phyloP scores from a whole-genome alignment of 2,113 vertebrate genomes.

The Mohoua ochrocephala region DNA sequence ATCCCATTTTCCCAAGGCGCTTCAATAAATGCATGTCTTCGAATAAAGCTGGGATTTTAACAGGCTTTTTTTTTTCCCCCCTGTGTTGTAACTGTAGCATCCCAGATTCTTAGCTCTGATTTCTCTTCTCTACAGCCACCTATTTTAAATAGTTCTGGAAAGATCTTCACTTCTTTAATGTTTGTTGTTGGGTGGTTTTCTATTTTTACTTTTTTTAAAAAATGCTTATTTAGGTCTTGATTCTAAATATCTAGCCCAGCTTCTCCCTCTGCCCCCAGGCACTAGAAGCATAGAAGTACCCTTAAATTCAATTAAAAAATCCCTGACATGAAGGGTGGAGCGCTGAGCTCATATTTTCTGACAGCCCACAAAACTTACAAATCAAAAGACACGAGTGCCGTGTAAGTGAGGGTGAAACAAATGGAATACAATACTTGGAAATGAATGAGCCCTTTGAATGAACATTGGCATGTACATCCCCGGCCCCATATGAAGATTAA shows the following conservation, averaged over 20 bases:
- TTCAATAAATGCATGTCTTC: conserved; percentile 20
- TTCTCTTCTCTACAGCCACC: background rate
- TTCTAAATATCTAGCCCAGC: background rate
- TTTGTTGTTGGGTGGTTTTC: background rate
- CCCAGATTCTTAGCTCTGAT: background rate
- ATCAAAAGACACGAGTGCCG: background rate
- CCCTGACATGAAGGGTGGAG: background rate
- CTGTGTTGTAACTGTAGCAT: background rate
- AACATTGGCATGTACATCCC: background rate
- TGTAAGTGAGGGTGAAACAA: background rate
- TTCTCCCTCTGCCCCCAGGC: background rate
- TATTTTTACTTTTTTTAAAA: background rate
- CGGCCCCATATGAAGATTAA: conserved; percentile 30
- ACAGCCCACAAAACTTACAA: background rate
- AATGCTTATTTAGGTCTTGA: background rate
- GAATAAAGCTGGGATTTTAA: conserved; percentile 7
- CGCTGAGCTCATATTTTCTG: background rate
- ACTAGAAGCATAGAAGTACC: background rate
- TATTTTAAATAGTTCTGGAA: conserved; percentile 3
- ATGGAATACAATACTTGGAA: background rate
- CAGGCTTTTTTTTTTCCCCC: background rate
- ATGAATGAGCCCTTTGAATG: conserved; percentile 13
- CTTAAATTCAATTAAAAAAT: background rate
- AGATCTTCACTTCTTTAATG: background rate
- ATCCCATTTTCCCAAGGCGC: background rate